Evolutionary conservation across 2,797 vertebrate species (phyloP).

Genomic region (Lophotriccus pileatus): DNA sequence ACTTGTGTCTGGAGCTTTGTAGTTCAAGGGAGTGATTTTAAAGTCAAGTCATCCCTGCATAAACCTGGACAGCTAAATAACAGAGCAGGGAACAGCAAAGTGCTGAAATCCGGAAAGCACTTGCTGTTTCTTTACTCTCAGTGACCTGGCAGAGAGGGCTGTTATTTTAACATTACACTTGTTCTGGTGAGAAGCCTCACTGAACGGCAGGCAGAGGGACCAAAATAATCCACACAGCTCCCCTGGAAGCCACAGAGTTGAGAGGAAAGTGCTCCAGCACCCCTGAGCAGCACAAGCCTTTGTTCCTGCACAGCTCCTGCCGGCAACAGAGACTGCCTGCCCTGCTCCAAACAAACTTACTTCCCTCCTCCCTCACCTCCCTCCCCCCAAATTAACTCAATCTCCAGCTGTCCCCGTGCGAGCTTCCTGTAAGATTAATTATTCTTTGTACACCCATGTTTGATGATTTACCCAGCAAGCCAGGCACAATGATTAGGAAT

Average conservation of each 20-base stretch:
- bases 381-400: constrained; percentile 26
- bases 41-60: constrained; percentile 1
- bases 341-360: background rate
- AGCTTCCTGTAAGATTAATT: constrained; percentile 60
- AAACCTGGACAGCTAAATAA: constrained; percentile 35
- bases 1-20: background rate
- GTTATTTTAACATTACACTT: constrained; percentile 15
- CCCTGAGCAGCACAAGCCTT: background rate
- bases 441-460: constrained; percentile 15
- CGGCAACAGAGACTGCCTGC: background rate
- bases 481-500: constrained; percentile 9
- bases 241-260: background rate
- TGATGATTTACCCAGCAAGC: constrained; percentile 58
- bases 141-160: background rate
- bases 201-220: background rate
- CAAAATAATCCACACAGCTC: background rate
- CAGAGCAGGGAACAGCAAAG: background rate
- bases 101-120: background rate
- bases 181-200: background rate
- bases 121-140: background rate
- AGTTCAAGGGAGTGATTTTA: background rate
- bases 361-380: background rate
- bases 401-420: constrained; percentile 20
- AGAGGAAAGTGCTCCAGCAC: constrained; percentile 3
- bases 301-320: background rate